Conservation (phyloP, 2,888 invertebrate genomes). For the Drosophila formosana region DNA sequence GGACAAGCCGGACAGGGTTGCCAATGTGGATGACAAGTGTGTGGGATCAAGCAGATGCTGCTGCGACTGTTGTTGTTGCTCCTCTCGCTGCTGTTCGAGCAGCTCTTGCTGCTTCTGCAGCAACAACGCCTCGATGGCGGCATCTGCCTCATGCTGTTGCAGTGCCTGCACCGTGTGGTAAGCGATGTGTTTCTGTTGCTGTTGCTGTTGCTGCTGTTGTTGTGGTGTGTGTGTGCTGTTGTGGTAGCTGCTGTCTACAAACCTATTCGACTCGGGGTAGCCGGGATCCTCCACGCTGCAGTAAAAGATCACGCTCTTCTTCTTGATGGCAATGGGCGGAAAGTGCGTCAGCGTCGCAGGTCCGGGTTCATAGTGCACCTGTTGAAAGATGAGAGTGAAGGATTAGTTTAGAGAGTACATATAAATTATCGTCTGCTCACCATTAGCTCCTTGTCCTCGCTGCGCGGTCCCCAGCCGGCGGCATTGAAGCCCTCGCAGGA, state of each 20-base stretch:
- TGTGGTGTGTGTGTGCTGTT: constrained; percentile 37
- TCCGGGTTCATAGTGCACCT: constrained; percentile 90
- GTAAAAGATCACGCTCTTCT: constrained; percentile 91
- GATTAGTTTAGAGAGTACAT: neutral
- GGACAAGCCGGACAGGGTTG: constrained; percentile 49
- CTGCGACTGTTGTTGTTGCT: constrained; percentile 47
- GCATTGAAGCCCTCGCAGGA: constrained; percentile 95
- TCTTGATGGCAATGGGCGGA: constrained; percentile 92
- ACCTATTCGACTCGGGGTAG: constrained; percentile 88
- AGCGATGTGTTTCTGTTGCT: constrained; percentile 58
- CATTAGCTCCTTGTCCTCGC: constrained; percentile 91
- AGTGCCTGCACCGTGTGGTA: constrained; percentile 80
- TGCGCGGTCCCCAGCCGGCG: constrained; percentile 94
- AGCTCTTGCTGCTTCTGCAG: constrained; percentile 70
- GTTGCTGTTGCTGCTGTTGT: constrained; percentile 32
- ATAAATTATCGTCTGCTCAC: constrained; percentile 85
- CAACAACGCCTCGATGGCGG: constrained; percentile 80
- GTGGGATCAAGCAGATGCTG: constrained; percentile 42
- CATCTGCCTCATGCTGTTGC: constrained; percentile 79
- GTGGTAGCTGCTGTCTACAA: constrained; percentile 68
- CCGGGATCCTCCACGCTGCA: constrained; percentile 94
- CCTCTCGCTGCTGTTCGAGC: constrained; percentile 25
- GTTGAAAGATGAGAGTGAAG: neutral
- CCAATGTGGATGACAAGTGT: constrained; percentile 49
- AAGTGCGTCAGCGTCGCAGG: constrained; percentile 91